These are phyloP conservation scores for Adoxophyes honmai DNA, from an alignment of 1,140 invertebrate species.

Conservation along the genomic window DNA sequence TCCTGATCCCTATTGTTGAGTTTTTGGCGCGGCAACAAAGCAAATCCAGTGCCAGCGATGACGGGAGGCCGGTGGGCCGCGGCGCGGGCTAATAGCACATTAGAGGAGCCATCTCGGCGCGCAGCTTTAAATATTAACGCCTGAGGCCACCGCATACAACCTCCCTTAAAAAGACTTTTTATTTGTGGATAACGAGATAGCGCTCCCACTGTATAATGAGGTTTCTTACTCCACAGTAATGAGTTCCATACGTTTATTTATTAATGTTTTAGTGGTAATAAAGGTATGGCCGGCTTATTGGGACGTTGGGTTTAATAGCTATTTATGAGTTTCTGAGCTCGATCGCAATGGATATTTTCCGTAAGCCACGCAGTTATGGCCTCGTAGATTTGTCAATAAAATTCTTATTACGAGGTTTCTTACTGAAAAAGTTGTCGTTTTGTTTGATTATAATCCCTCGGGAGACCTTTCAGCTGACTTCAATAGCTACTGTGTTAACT, in stretches of 20 bases:
- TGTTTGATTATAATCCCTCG: no score
- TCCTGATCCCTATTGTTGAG: no score
- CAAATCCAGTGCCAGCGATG: background rate
- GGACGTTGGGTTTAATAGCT: conserved; percentile 14
- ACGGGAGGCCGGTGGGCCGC: conserved; percentile 27
- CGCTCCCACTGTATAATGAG: conserved; percentile 44
- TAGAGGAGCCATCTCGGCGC: conserved; percentile 45
- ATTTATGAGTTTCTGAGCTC: conserved; percentile 17
- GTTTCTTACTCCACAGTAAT: conserved; percentile 45
- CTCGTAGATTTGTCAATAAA: background rate
- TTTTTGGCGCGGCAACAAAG: background rate
- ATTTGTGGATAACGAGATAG: conserved; percentile 52
- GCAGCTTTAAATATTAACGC: conserved; percentile 56
- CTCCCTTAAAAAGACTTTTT: conserved; percentile 49
- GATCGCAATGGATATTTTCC: background rate
- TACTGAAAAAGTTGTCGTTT: no score
- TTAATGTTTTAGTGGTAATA: conserved; percentile 19
- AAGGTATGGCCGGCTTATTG: conserved; percentile 16
- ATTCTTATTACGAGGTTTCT: background rate
- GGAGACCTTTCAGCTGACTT: no score
- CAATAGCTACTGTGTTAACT: no score
- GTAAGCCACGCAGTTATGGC: background rate
- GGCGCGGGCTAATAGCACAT: conserved; percentile 51
- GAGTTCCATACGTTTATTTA: conserved; percentile 44
- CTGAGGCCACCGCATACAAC: conserved; percentile 23